Evolutionary conservation across 2,888 invertebrate genomes (phyloP).

Genomic region (Chloroclysta siterata): DNA sequence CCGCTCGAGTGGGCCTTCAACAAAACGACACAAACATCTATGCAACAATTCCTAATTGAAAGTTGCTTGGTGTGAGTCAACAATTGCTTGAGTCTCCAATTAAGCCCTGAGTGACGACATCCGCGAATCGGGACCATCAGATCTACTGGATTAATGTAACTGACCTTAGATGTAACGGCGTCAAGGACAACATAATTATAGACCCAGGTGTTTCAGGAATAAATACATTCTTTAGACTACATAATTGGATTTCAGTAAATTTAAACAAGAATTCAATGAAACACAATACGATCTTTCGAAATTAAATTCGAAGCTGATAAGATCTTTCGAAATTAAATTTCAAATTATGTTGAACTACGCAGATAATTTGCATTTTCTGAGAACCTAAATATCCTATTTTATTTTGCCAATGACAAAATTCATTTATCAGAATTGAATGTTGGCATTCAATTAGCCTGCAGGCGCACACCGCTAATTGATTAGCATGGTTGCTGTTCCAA

Average conservation of each 20-base stretch:
- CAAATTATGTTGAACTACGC: no score
- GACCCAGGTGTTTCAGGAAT: neutral
- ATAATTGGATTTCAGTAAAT: neutral
- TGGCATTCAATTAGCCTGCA: slow-evolving; percentile 1
- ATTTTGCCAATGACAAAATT: neutral
- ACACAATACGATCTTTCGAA: no score
- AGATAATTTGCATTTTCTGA: no score
- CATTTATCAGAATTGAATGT: slow-evolving; percentile 4
- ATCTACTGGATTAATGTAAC: slow-evolving; percentile 33
- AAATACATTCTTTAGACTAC: neutral
- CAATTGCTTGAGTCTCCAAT: slow-evolving; percentile 48
- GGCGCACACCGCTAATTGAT: slow-evolving; percentile 4
- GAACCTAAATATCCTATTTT: no score
- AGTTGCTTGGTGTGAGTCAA: slow-evolving; percentile 32
- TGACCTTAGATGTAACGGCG: slow-evolving; percentile 14
- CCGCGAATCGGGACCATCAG: slow-evolving; percentile 36
- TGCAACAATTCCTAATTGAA: slow-evolving; percentile 13
- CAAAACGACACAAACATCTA: slow-evolving; percentile 2
- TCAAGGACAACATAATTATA: slow-evolving; percentile 19
- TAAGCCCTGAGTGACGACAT: slow-evolving; percentile 42
- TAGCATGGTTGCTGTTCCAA: slow-evolving; percentile 9
- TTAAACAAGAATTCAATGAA: neutral
- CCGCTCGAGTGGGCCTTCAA: slow-evolving; percentile 2
- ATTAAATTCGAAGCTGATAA: no score
- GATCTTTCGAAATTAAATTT: no score